Conservation (phyloP, 2,797 vertebrate genomes). For the Enteromius trimaculatus region DNA sequence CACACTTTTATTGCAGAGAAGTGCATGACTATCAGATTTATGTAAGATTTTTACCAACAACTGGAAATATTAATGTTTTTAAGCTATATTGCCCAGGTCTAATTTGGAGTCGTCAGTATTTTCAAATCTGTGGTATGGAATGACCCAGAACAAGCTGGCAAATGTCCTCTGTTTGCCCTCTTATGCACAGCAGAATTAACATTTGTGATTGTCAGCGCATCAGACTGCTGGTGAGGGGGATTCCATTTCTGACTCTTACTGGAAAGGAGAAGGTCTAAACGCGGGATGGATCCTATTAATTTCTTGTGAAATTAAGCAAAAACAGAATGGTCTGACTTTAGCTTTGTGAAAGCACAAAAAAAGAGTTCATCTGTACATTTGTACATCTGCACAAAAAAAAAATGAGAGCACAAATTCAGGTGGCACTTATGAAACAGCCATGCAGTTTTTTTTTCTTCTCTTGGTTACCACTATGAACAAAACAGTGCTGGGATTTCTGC, state of each 20-base stretch:
- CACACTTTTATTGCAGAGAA: too few relatives aligned
- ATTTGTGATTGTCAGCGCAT: slow-evolving; percentile 34
- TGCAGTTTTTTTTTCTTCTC: too few relatives aligned
- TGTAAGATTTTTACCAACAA: not conserved
- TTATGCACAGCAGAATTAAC: slow-evolving; percentile 25
- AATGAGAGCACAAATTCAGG: too few relatives aligned
- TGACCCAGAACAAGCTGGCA: slow-evolving; percentile 31
- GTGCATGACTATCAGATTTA: not conserved
- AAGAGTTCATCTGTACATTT: too few relatives aligned
- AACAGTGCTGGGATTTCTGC: not conserved
- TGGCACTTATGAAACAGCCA: too few relatives aligned
- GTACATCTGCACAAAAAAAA: not conserved
- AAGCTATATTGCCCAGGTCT: not conserved
- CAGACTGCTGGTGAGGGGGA: not conserved
- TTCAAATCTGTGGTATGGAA: slow-evolving; percentile 10
- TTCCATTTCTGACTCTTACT: slow-evolving; percentile 35
- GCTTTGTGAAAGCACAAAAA: not conserved
- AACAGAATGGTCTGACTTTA: not conserved
- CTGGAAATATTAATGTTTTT: not conserved
- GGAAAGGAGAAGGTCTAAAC: not conserved
- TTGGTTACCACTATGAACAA: too few relatives aligned
- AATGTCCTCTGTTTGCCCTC: slow-evolving; percentile 16
- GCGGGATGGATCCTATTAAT: slow-evolving; percentile 13
- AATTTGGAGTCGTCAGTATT: not conserved
- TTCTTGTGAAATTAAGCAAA: not conserved